These are phyloP conservation scores for Platorchestia sp. DNA, from an alignment of 1,140 invertebrate genomes.

Conservation along the genomic window DNA sequence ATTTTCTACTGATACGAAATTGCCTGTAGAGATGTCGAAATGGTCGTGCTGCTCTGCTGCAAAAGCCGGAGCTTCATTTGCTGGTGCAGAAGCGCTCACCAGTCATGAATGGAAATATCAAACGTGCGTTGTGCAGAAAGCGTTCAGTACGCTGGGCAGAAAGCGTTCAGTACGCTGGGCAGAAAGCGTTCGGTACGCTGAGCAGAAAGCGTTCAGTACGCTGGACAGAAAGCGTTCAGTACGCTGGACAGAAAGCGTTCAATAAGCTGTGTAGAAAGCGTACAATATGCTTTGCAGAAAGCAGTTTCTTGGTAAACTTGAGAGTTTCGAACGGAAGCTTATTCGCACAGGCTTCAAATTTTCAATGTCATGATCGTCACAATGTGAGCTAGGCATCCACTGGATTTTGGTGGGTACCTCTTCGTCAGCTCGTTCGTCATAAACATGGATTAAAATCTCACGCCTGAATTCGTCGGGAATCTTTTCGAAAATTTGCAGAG, in stretches of 20 bases:
- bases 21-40: too few relatives aligned
- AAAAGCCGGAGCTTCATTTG: too few relatives aligned
- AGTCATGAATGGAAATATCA: too few relatives aligned
- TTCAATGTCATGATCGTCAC: background rate
- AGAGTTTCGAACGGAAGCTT: background rate
- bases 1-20: too few relatives aligned
- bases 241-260: background rate
- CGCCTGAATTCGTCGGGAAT: background rate
- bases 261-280: background rate
- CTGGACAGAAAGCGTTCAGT: too few relatives aligned
- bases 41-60: too few relatives aligned
- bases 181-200: too few relatives aligned
- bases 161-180: too few relatives aligned
- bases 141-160: too few relatives aligned
- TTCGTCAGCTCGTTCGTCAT: background rate
- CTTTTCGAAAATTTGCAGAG: conserved; percentile 9
- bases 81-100: too few relatives aligned
- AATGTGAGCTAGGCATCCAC: background rate
- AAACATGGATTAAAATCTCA: background rate
- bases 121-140: too few relatives aligned
- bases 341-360: background rate
- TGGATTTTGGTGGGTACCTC: background rate
- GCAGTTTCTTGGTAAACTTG: background rate
- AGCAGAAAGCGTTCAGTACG: too few relatives aligned
- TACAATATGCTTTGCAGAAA: background rate